Evolutionary conservation across 2,113 vertebrate species (phyloP), one percentile per base, ranked within the genome.

Genomic region (Phalacrocorax carbo): DNA sequence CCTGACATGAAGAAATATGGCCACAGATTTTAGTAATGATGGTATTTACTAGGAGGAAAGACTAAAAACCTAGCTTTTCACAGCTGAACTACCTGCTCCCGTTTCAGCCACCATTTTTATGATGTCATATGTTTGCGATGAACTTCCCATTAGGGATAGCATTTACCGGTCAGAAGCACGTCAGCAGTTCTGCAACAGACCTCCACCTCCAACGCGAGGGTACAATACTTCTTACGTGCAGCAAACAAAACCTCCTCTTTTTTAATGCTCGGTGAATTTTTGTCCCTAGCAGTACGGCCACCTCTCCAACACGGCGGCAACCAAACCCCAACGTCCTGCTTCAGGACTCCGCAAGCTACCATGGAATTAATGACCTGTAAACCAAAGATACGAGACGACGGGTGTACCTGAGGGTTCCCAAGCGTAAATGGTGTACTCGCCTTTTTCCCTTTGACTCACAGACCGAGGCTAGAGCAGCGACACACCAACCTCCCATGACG

Each of bases 321-420:
- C 52, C 79, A 54, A 85, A 48, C 21, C 51, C 51, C 27, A 66
- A 57, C 16, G 78, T 86, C 96, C 96, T 86, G 51, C 91, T 87
- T 96, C 95, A 91, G 94, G 88, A 88, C 42, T 26, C 42, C 30
- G 11, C 13, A 55, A 3, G 10, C 82, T 68, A 34, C 34, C 80
- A 40, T 9, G 21, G 86, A 52, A 36, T 36, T 21, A 73, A 46
- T 12, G 46, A 89, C 36, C 70, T 32, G 82, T 55, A 42, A 72
- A 93, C 38, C 69, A 51, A 77, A 86, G 77, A 13, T 4, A 1
- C 0, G 6, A 54, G 18, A 19, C 9, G 6, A 79, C 2, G 1
- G 58, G 32, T 52, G 34, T 0, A 81, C 14, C 36, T 40, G 30
- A 5, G 19, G 55, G 55, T 16, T 62, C 69, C 36, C 42, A 11